Evolutionary conservation across 2,888 invertebrate species (phyloP).

Genomic region (Metalampra italica): DNA sequence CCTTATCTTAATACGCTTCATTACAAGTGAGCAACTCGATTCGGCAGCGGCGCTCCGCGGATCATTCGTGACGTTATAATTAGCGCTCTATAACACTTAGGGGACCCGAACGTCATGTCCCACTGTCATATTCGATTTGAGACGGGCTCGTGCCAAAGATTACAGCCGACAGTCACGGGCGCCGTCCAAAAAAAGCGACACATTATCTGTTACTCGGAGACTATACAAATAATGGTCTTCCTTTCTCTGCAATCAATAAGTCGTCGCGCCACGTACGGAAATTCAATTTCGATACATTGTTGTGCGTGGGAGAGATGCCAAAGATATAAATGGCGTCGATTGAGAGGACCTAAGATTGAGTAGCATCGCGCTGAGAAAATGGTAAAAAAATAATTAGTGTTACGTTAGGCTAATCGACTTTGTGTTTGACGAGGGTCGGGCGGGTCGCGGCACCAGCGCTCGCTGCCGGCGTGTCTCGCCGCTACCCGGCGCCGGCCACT

Average conservation of each 20-base stretch:
- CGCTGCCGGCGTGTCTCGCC: slow-evolving; percentile 12
- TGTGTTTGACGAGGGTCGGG: slow-evolving; percentile 75
- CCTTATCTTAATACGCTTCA: slow-evolving; percentile 37
- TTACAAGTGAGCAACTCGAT: slow-evolving; percentile 27
- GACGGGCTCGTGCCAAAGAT: slow-evolving; percentile 29
- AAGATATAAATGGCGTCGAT: slow-evolving; percentile 46
- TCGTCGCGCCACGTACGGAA: slow-evolving; percentile 43
- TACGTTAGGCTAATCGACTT: slow-evolving; percentile 66
- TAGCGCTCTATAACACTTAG: slow-evolving; percentile 26
- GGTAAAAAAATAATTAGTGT: slow-evolving; percentile 61
- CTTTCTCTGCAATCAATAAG: slow-evolving; percentile 43
- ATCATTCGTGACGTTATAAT: slow-evolving; percentile 42
- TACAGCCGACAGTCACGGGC: slow-evolving; percentile 13
- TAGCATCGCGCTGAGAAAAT: slow-evolving; percentile 32
- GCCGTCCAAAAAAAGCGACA: slow-evolving; percentile 19
- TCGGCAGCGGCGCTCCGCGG: slow-evolving; percentile 24
- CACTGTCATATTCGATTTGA: slow-evolving; percentile 32
- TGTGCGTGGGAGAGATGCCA: slow-evolving; percentile 46
- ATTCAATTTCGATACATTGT: slow-evolving; percentile 49
- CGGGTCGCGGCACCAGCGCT: slow-evolving; percentile 48
- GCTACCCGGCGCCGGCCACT: not conserved
- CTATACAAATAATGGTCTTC: slow-evolving; percentile 41
- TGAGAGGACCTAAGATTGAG: slow-evolving; percentile 35
- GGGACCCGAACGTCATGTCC: slow-evolving; percentile 33
- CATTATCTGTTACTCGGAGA: slow-evolving; percentile 22